phyloP scores from a whole-genome alignment of 2,888 invertebrate species.

The Chrysolina haemoptera region DNA sequence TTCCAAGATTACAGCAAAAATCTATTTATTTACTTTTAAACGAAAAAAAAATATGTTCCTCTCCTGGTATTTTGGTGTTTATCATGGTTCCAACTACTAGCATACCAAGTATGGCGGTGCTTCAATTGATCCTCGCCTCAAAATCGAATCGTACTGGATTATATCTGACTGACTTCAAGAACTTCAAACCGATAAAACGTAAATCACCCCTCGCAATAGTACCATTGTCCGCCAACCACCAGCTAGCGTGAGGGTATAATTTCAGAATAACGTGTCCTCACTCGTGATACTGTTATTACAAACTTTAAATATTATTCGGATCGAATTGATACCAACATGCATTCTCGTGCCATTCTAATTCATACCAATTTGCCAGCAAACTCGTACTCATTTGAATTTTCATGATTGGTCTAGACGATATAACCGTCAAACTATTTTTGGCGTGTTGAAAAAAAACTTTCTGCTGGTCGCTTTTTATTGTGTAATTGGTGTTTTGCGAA shows the following conservation, averaged over 20 bases:
- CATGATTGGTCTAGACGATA: constrained; percentile 41
- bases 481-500: not conserved
- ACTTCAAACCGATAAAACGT: not conserved
- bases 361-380: constrained; percentile 46
- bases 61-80: too few species aligned
- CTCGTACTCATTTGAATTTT: constrained; percentile 44
- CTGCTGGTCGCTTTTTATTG: constrained; percentile 5
- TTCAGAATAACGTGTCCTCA: constrained; percentile 39
- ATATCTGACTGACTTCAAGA: not conserved
- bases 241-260: constrained; percentile 45
- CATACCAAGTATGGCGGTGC: too few species aligned
- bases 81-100: too few species aligned
- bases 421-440: constrained; percentile 38
- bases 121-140: too few species aligned
- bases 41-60: too few species aligned
- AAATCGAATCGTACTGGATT: too few species aligned
- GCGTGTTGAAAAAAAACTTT: not conserved
- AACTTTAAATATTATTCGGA: constrained; percentile 50
- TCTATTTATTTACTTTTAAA: too few species aligned
- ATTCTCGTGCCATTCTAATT: constrained; percentile 51
- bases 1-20: too few species aligned
- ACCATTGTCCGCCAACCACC: constrained; percentile 11
- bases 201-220: not conserved
- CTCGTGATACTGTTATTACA: constrained; percentile 25
- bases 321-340: constrained; percentile 51